Conservation (phyloP, 2,888 invertebrate genomes). For the Eurytoma adleriae region DNA sequence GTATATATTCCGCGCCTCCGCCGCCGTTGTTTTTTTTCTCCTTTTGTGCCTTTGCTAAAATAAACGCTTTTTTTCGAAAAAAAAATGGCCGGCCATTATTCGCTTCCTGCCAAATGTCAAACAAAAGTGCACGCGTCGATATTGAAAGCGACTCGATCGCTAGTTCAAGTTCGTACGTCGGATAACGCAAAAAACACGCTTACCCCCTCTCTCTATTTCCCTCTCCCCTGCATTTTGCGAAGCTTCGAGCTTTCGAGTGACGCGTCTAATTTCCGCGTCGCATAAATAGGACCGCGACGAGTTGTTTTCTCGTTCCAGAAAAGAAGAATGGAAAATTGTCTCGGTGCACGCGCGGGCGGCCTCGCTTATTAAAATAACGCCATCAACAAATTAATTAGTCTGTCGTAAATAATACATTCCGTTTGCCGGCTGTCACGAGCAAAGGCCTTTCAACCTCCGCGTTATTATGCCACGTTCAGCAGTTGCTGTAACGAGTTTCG, state of each 20-base stretch:
- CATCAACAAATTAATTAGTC: conserved; percentile 40
- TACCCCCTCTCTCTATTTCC: conserved; percentile 10
- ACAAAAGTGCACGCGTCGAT: neutral
- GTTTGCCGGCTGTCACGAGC: neutral
- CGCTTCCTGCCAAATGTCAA: neutral
- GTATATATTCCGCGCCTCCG: neutral
- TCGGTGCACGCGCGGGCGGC: too few relatives aligned
- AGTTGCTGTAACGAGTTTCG: too few relatives aligned
- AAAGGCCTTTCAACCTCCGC: neutral
- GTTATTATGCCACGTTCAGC: neutral
- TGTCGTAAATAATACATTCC: conserved; percentile 30
- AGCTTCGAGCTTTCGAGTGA: neutral
- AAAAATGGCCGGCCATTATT: too few relatives aligned
- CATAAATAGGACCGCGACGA: conserved; percentile 4
- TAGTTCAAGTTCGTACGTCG: too few relatives aligned
- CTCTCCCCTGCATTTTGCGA: conserved; percentile 11
- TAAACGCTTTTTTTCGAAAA: neutral
- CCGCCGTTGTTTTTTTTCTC: neutral
- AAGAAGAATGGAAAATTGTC: neutral
- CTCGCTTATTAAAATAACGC: conserved; percentile 19
- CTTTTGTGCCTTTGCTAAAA: neutral
- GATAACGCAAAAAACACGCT: conserved; percentile 17
- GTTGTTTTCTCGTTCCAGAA: neutral
- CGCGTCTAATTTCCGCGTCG: conserved; percentile 29
- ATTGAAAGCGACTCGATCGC: neutral